Evolutionary conservation across 2,113 vertebrate genomes (phyloP).

Genomic region (Brienomyrus longianalis): DNA sequence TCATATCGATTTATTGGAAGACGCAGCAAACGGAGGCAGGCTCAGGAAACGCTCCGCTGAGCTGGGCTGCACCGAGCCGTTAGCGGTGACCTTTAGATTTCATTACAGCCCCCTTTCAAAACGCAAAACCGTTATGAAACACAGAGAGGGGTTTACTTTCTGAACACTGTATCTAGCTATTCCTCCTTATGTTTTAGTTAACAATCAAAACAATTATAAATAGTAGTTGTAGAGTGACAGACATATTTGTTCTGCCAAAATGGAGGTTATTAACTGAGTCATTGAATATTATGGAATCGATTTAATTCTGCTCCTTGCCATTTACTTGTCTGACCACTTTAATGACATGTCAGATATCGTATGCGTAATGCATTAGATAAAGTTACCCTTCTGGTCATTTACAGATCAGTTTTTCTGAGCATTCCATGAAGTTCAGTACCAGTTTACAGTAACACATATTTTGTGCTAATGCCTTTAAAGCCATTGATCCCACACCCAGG

Average conservation of each 20-base stretch:
- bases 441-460: not conserved
- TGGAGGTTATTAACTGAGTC: not conserved
- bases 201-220: not conserved
- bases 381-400: not conserved
- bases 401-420: not conserved
- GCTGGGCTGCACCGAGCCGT: constrained; percentile 40
- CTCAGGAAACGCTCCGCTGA: not conserved
- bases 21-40: not conserved
- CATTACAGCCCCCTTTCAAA: constrained; percentile 35
- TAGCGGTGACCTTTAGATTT: constrained; percentile 56
- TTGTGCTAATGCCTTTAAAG: not conserved
- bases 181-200: not conserved
- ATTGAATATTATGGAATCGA: not conserved
- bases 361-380: not conserved
- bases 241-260: not conserved
- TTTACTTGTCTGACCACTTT: not conserved
- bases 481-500: not conserved
- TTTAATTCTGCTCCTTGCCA: not conserved
- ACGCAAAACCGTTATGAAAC: not conserved
- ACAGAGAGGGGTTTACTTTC: not conserved
- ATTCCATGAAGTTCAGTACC: not conserved
- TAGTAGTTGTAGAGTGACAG: not conserved
- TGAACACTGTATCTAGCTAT: not conserved
- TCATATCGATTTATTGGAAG: constrained; percentile 31
- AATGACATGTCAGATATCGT: not conserved